Conservation (phyloP, 2,888 invertebrate species). For the Agriotes lineatus region DNA sequence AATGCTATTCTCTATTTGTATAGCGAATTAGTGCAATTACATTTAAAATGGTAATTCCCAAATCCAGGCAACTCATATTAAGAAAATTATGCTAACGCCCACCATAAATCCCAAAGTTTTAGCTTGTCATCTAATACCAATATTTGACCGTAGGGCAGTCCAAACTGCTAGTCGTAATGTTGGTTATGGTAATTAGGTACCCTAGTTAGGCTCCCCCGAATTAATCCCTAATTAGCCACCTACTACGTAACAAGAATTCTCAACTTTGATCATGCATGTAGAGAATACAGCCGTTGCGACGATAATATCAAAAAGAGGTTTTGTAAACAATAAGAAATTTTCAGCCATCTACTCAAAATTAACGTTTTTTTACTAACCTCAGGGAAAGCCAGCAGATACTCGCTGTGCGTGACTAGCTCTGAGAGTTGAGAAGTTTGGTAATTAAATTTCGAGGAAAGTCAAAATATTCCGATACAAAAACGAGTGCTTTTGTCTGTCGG, state of each 20-base stretch:
- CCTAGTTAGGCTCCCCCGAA: background rate
- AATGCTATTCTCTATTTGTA: too few species aligned
- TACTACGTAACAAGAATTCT: background rate
- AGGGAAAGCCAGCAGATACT: too few species aligned
- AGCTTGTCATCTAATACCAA: slow-evolving; percentile 14
- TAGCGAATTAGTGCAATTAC: too few species aligned
- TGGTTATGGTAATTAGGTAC: slow-evolving; percentile 21
- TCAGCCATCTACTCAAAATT: too few species aligned
- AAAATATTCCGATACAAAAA: slow-evolving; percentile 5
- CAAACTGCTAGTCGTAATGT: slow-evolving; percentile 5
- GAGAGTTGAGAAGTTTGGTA: slow-evolving; percentile 1
- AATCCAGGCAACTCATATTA: too few species aligned
- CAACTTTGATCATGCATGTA: background rate
- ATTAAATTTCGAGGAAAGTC: slow-evolving; percentile 17
- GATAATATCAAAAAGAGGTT: too few species aligned
- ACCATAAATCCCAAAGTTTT: background rate
- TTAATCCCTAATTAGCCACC: slow-evolving; percentile 2
- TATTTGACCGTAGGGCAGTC: slow-evolving; percentile 24
- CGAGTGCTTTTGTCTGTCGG: slow-evolving; percentile 14
- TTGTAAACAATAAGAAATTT: too few species aligned
- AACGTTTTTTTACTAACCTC: too few species aligned
- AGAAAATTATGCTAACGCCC: background rate
- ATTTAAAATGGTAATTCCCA: too few species aligned
- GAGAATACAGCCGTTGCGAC: too few species aligned
- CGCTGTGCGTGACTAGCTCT: background rate